Percentiles rank a stretch among this genome's conserved stretches.
phyloP scores from a whole-genome alignment of 2,888 invertebrate genomes.

The Scaptomyza polygonia region DNA sequence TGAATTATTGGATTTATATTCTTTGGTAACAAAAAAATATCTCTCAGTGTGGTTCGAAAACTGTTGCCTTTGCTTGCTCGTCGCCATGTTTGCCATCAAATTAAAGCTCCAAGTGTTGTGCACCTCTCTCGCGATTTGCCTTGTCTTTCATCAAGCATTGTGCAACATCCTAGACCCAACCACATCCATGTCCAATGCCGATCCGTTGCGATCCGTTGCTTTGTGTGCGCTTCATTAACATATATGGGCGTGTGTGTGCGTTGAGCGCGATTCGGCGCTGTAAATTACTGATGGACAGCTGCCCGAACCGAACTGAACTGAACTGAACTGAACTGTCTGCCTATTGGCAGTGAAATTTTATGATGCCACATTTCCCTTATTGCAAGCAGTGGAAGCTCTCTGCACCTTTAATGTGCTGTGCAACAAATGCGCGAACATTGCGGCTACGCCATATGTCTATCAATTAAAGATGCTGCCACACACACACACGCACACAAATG shows the following conservation, averaged over 20 bases:
- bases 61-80: slow-evolving; percentile 32
- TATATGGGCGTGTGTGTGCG: slow-evolving; percentile 54
- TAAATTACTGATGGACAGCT: slow-evolving; percentile 65
- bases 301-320: slow-evolving; percentile 11
- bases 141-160: slow-evolving; percentile 71
- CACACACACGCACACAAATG: slow-evolving; percentile 56
- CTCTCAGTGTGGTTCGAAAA: slow-evolving; percentile 28
- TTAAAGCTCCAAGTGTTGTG: slow-evolving; percentile 74
- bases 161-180: slow-evolving; percentile 7
- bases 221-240: slow-evolving; percentile 62
- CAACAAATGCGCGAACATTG: slow-evolving; percentile 63
- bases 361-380: slow-evolving; percentile 59
- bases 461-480: slow-evolving; percentile 64
- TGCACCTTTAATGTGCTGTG: slow-evolving; percentile 55
- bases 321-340: neutral
- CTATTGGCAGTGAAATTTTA: slow-evolving; percentile 70
- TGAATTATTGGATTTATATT: no score
- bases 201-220: slow-evolving; percentile 28
- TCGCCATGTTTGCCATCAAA: slow-evolving; percentile 65
- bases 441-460: slow-evolving; percentile 30
- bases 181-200: slow-evolving; percentile 45
- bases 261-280: slow-evolving; percentile 30
- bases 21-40: slow-evolving; percentile 6
- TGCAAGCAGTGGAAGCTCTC: slow-evolving; percentile 8
- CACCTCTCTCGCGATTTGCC: slow-evolving; percentile 47